phyloP scores from a whole-genome alignment of 2,888 invertebrate species.

The Apamea monoglypha region DNA sequence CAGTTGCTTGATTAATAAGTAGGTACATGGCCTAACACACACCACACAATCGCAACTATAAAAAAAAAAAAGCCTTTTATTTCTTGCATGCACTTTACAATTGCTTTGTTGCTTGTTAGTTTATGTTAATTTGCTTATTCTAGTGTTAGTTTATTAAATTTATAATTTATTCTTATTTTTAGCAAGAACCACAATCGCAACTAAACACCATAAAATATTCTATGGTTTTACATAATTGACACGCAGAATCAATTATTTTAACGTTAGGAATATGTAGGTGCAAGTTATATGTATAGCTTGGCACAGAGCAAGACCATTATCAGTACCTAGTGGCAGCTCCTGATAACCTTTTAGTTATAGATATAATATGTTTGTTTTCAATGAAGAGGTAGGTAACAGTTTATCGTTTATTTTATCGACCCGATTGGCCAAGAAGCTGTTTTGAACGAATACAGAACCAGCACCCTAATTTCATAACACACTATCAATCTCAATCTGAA shows the following conservation, averaged over 20 bases:
- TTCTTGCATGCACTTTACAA: too few species aligned
- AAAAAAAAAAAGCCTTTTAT: too few species aligned
- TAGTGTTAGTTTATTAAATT: too few species aligned
- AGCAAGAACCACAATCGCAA: too few species aligned
- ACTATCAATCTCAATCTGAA: background rate
- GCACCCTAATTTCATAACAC: background rate
- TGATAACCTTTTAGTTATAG: constrained; percentile 36
- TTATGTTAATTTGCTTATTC: too few species aligned
- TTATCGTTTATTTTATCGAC: constrained; percentile 1
- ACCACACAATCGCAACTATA: too few species aligned
- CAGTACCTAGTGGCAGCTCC: background rate
- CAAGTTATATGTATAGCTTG: background rate
- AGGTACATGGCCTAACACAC: background rate
- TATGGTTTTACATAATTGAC: background rate
- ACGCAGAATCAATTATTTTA: constrained; percentile 19
- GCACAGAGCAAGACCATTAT: constrained; percentile 19
- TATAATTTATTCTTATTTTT: too few species aligned
- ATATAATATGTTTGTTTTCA: constrained; percentile 21
- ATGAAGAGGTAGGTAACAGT: background rate
- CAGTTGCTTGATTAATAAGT: constrained; percentile 1
- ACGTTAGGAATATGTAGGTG: background rate
- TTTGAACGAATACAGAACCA: background rate
- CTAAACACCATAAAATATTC: constrained; percentile 7
- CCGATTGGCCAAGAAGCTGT: background rate
- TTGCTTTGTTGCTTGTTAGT: too few species aligned